phyloP scores from a whole-genome alignment of 2,888 invertebrate genomes.

The Chaetogeoica ovagalla region DNA sequence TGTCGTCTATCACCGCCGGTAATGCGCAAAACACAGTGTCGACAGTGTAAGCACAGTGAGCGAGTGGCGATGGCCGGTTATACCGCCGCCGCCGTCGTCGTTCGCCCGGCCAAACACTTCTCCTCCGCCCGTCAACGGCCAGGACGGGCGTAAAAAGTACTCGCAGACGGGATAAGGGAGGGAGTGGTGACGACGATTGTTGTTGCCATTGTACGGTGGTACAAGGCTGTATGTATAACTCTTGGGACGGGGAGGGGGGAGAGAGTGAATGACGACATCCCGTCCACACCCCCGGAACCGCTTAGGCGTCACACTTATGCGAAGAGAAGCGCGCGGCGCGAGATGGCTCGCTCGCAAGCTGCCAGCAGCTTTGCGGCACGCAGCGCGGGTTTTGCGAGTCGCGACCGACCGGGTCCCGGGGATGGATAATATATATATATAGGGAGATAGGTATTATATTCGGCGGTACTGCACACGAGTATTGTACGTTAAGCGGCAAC shows the following conservation, averaged over 20 bases:
- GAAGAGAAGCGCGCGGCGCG: conserved; percentile 4
- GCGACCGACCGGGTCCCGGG: conserved; percentile 34
- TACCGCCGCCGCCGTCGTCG: neutral
- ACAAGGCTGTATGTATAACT: neutral
- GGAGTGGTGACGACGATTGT: conserved; percentile 13
- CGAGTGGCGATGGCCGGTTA: no score
- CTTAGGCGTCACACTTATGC: conserved; percentile 2
- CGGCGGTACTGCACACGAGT: conserved; percentile 24
- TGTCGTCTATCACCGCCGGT: conserved; percentile 19
- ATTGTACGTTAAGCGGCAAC: neutral
- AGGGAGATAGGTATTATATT: neutral
- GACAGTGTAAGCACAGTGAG: no score
- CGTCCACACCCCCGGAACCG: neutral
- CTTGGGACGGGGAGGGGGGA: neutral
- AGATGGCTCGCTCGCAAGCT: conserved; percentile 12
- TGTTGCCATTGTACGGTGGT: conserved; percentile 15
- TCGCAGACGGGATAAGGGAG: neutral
- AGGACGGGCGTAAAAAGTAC: conserved; percentile 12
- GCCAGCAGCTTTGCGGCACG: conserved; percentile 13
- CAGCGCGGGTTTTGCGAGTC: neutral
- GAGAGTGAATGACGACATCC: neutral
- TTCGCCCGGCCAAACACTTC: conserved; percentile 36
- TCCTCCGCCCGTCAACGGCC: neutral
- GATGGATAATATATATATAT: conserved; percentile 17
- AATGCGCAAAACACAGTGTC: conserved; percentile 31